A percentile compares a stretch with the other conserved stretches of the same genome.
phyloP scores from a whole-genome alignment of 2,888 invertebrate species.

The Drosophila lacicola region DNA sequence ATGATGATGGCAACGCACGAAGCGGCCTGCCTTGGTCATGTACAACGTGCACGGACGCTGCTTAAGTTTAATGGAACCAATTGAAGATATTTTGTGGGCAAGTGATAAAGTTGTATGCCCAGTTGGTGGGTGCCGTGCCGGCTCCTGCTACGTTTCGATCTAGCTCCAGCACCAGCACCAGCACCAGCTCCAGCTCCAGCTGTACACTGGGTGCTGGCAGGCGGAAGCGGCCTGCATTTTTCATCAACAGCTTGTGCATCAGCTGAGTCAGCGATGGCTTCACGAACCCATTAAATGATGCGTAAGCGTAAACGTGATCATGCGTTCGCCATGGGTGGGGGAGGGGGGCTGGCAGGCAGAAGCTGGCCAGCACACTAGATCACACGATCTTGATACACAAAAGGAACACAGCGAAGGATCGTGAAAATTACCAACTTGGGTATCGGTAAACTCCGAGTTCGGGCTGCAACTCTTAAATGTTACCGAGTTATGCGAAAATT shows the following conservation, averaged over 20 bases:
- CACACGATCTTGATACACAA: slow-evolving; percentile 70
- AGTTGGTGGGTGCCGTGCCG: slow-evolving; percentile 59
- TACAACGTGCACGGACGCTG: slow-evolving; percentile 62
- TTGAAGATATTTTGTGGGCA: slow-evolving; percentile 82
- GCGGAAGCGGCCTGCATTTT: slow-evolving; percentile 42
- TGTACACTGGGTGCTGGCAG: slow-evolving; percentile 34
- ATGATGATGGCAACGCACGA: slow-evolving; percentile 78
- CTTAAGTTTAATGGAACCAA: slow-evolving; percentile 82
- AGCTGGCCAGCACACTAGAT: slow-evolving; percentile 40
- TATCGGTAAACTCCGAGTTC: slow-evolving; percentile 11
- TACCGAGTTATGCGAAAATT: slow-evolving; percentile 64
- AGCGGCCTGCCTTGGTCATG: slow-evolving; percentile 54
- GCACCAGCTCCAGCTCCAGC: neutral
- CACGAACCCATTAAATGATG: slow-evolving; percentile 78
- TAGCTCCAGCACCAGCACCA: neutral
- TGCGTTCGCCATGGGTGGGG: slow-evolving; percentile 47
- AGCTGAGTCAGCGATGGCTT: slow-evolving; percentile 36
- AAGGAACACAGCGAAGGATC: slow-evolving; percentile 30
- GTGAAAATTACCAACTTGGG: slow-evolving; percentile 34
- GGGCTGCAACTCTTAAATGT: slow-evolving; percentile 8
- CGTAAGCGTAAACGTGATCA: slow-evolving; percentile 74
- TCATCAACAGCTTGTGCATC: slow-evolving; percentile 62
- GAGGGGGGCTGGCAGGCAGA: neutral
- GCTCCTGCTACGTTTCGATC: slow-evolving; percentile 3
- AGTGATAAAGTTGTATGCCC: slow-evolving; percentile 82